Evolutionary conservation across 2,113 vertebrate genomes (phyloP), one percentile per base, ranked within the genome.

Genomic region (Percopsis transmontana): DNA sequence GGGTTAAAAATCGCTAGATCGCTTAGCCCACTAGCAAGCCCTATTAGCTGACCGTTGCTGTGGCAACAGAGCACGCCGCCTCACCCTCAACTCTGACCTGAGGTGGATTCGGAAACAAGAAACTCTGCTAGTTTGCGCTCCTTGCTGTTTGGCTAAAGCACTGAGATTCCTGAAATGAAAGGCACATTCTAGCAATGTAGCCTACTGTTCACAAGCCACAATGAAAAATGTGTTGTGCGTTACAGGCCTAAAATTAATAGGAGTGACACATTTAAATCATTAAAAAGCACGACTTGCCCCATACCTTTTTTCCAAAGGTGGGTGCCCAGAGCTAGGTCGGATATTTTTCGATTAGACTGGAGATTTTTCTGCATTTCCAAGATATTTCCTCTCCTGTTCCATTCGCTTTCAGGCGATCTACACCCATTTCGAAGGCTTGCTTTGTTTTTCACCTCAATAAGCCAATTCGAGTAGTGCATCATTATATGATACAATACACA

Each of bases 61-160:
- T 89, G 91, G 89, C 81, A 91, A 93, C 92, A 68, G 77, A 85
- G 85, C 87, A 90, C 91, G 88, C 86, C 90, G 88, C 86, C 84
- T 90, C 85, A 85, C 80, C 90, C 83, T 90, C 76, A 90, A 51
- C 90, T 81, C 81, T 91, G 90, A 91, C 92, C 91, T n/a, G 70
- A 62, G 66, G 54, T 80, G 75, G 33, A 53, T 41, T 18, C 39
- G 15, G 76, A 66, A 74, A 66, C 77, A 27, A 47, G 58, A 68
- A 72, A 84, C 81, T 83, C 68, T 6, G 13, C 58, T 67, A 19
- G 19, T 51, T 6, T 11, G n/a, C 19, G 12, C 27, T 50, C 55
- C 27, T 12, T 44, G 33, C 47, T 27, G 47, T 14, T 6, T 12
- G 42, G 42, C 42, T 44, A 15, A 12, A 53, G 0, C 51, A 52